phyloP scores from a whole-genome alignment of 2,113 vertebrate genomes.

The Oostethus manadensis region DNA sequence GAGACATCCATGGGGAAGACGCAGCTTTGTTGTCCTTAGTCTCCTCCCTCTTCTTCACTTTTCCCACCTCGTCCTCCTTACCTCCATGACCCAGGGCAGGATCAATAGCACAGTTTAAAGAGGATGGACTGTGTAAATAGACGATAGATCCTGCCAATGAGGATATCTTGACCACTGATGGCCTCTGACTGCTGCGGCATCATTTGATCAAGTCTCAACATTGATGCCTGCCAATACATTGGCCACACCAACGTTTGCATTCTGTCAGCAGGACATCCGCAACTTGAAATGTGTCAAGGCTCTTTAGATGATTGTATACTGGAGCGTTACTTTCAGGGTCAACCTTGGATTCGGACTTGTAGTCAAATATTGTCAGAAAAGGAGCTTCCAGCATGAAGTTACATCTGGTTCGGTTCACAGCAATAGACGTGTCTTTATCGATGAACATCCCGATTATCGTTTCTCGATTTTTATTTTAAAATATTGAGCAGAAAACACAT shows the following conservation, averaged over 20 bases:
- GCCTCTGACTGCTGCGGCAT: slow-evolving; percentile 41
- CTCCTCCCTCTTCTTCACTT: slow-evolving; percentile 25
- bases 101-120: slow-evolving; percentile 65
- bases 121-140: slow-evolving; percentile 65
- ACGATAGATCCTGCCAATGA: slow-evolving; percentile 50
- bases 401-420: slow-evolving; percentile 11
- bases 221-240: slow-evolving; percentile 36
- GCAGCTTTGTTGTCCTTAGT: slow-evolving; percentile 33
- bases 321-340: slow-evolving; percentile 4
- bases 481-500: too few species aligned
- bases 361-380: slow-evolving; percentile 17
- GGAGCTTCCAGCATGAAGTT: neutral
- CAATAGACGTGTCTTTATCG: neutral
- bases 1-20: slow-evolving; percentile 8
- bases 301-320: slow-evolving; percentile 9
- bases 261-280: slow-evolving; percentile 21
- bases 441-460: neutral
- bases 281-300: slow-evolving; percentile 10
- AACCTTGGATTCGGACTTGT: slow-evolving; percentile 14
- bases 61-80: slow-evolving; percentile 8
- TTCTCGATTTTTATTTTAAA: too few species aligned
- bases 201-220: slow-evolving; percentile 52
- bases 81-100: slow-evolving; percentile 55
- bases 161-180: slow-evolving; percentile 51
- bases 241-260: slow-evolving; percentile 21